Conservation (phyloP, 2,797 vertebrate species). For the Tinamus major region DNA sequence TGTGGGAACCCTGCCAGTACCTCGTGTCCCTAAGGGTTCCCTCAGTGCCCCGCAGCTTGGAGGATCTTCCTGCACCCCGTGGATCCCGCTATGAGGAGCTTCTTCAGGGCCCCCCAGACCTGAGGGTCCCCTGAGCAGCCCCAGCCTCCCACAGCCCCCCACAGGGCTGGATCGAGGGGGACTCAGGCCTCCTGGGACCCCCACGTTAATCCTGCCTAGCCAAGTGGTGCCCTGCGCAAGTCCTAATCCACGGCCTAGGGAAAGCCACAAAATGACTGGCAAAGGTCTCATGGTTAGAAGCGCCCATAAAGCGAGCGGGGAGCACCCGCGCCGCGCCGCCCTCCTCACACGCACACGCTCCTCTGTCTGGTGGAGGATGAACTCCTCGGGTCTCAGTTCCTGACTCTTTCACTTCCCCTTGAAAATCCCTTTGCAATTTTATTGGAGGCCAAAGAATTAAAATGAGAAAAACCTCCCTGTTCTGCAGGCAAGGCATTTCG, state of each 20-base stretch:
- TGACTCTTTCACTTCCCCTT: not conserved
- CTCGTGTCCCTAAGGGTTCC: too few relatives aligned
- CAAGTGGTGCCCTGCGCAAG: accelerated
- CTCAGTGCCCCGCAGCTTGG: too few relatives aligned
- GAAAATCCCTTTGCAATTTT: not conserved
- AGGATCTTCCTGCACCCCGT: too few relatives aligned
- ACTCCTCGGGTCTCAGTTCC: not conserved
- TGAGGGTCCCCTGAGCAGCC: too few relatives aligned
- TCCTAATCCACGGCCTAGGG: accelerated
- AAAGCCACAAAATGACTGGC: not conserved
- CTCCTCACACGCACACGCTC: accelerated
- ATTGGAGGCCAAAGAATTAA: not conserved
- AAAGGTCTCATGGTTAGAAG: not conserved
- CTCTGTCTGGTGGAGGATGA: accelerated
- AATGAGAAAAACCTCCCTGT: not conserved
- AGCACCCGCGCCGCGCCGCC: not conserved
- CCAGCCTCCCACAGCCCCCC: accelerated
- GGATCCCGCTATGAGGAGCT: too few relatives aligned
- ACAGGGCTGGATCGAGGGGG: too few relatives aligned
- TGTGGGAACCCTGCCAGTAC: not conserved
- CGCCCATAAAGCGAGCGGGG: not conserved
- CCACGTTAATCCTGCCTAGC: accelerated
- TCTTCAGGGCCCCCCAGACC: not conserved
- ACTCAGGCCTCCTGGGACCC: not conserved
- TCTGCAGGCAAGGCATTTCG: accelerated